Conservation (phyloP, 2,797 vertebrate genomes). For the Macropus fuliginosus region DNA sequence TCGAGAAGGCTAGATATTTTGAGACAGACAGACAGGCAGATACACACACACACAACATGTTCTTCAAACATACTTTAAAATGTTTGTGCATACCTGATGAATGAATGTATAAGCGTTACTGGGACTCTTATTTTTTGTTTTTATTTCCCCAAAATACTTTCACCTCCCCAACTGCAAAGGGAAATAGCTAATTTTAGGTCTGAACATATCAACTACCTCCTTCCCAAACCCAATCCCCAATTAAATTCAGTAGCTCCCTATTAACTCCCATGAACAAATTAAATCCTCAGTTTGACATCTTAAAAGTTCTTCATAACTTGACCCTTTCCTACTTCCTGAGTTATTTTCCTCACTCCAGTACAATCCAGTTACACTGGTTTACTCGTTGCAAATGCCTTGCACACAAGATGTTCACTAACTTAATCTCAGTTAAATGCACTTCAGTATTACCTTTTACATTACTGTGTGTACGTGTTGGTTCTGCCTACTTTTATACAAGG, state of each 20-base stretch:
- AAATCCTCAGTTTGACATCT: not conserved
- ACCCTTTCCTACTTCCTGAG: not conserved
- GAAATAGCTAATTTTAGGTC: not conserved
- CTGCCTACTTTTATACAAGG: not conserved
- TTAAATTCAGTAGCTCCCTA: not conserved
- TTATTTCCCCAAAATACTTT: not conserved
- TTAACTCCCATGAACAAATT: not conserved
- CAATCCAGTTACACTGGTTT: not conserved
- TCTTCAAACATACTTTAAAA: not conserved
- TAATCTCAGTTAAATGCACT: not conserved
- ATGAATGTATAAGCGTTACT: not conserved
- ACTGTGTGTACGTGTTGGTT: not conserved
- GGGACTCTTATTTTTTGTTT: not conserved
- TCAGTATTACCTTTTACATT: not conserved
- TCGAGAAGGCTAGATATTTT: not conserved
- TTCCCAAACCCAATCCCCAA: not conserved
- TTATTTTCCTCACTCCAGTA: not conserved
- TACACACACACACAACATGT: not conserved
- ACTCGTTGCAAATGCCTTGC: not conserved
- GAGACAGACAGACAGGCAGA: not conserved
- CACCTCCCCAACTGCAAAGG: not conserved
- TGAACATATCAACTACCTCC: not conserved
- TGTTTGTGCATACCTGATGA: not conserved
- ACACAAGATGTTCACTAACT: not conserved
- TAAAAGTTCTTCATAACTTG: not conserved